phyloP scores from a whole-genome alignment of 2,888 invertebrate species.

The Heliconius cydno region DNA sequence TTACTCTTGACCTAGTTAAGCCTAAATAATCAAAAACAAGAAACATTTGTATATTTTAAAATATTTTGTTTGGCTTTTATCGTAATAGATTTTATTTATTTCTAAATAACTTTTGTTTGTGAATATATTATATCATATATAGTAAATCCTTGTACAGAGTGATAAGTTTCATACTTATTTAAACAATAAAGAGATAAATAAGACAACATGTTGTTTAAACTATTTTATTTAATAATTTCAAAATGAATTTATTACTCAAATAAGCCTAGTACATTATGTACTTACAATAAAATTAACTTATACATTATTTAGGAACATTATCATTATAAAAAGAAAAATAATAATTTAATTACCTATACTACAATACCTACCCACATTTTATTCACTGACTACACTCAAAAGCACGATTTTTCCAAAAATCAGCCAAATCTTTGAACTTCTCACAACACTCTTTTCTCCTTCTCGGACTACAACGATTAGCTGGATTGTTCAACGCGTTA shows the following conservation, averaged over 20 bases:
- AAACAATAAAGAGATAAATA: not conserved
- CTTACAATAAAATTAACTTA: not conserved
- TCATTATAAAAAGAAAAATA: not conserved
- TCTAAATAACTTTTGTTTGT: too few relatives aligned
- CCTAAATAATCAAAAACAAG: too few relatives aligned
- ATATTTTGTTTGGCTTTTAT: too few relatives aligned
- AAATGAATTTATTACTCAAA: slow-evolving; percentile 9
- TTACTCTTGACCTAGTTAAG: too few relatives aligned
- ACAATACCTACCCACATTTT: slow-evolving; percentile 37
- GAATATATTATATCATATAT: too few relatives aligned
- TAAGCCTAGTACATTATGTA: slow-evolving; percentile 4
- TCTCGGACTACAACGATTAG: slow-evolving; percentile 59
- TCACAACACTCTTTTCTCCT: slow-evolving; percentile 64
- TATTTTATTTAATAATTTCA: slow-evolving; percentile 10
- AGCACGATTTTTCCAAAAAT: slow-evolving; percentile 68
- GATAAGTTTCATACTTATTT: too few relatives aligned
- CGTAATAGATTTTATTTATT: too few relatives aligned
- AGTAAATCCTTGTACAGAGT: too few relatives aligned
- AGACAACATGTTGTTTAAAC: not conserved
- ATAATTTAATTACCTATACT: slow-evolving; percentile 16
- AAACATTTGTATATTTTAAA: too few relatives aligned
- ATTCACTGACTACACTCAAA: slow-evolving; percentile 47
- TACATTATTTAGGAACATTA: not conserved
- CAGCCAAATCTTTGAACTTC: slow-evolving; percentile 69
- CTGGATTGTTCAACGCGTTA: slow-evolving; percentile 62